Conservation (phyloP, 2,113 vertebrate species). For the Tragelaphus buxtoni region DNA sequence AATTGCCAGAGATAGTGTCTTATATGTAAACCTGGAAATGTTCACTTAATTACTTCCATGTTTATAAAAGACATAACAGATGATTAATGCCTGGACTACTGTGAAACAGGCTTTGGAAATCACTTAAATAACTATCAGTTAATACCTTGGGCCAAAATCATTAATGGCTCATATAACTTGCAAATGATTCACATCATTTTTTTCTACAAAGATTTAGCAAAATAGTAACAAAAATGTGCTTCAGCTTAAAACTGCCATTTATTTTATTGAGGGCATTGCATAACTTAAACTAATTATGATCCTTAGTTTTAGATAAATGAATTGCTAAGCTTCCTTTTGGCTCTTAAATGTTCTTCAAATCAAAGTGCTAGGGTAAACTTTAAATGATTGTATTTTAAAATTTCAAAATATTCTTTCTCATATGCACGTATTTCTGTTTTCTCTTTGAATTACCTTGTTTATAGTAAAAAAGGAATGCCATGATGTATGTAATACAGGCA, state of each 20-base stretch:
- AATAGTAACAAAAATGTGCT: constrained; percentile 68
- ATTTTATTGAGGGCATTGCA: constrained; percentile 74
- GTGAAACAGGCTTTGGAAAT: constrained; percentile 74
- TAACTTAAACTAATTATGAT: constrained; percentile 77
- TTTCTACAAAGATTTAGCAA: constrained; percentile 79
- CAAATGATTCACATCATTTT: constrained; percentile 78
- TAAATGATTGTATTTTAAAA: constrained; percentile 53
- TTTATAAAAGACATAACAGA: constrained; percentile 75
- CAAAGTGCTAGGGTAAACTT: constrained; percentile 56
- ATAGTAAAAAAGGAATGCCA: neutral
- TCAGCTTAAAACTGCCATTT: constrained; percentile 65
- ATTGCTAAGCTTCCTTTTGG: constrained; percentile 70
- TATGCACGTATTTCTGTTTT: constrained; percentile 55
- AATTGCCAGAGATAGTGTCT: constrained; percentile 54
- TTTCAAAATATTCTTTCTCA: constrained; percentile 48
- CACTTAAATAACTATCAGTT: constrained; percentile 79
- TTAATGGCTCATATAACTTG: constrained; percentile 78
- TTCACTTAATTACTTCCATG: constrained; percentile 76
- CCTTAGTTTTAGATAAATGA: constrained; percentile 74
- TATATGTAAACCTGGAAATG: constrained; percentile 66
- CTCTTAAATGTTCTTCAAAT: constrained; percentile 57
- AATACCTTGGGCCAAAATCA: constrained; percentile 81
- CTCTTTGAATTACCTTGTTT: constrained; percentile 41
- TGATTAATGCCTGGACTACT: constrained; percentile 76
- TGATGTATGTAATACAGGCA: constrained; percentile 5